Evolutionary conservation across 30 jellyfish, hydroid and myxozoan species (phyloP), one percentile per base, ranked within the genome.

Genomic region (Aurelia aurita): DNA sequence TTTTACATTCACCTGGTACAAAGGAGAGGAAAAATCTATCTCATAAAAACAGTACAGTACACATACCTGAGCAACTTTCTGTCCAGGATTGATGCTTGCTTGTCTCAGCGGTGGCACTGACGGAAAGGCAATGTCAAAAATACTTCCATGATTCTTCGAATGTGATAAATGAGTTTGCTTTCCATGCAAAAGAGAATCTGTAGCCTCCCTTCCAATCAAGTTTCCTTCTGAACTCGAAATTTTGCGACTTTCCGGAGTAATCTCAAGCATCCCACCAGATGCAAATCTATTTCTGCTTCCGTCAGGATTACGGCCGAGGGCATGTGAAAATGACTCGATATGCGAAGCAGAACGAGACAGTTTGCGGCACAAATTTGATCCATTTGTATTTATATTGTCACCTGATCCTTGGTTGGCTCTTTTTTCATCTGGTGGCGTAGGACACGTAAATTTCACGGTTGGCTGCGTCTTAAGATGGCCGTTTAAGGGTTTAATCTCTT

Each of bases 51-150:
- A 25, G 34, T 4, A 28, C 15, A 16, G 18, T 31, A 10, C 0
- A n/a, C 84, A 3, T 81, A 89, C 97, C 94, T 89, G 97, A 19
- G 92, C 97, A 43, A 89, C 97, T 80, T 89, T 89, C 31, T 89
- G 91, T 21, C 95, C 95, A 8, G 88, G 85, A 43, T 86, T 74
- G 62, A 86, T 86, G 79, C 82, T 86, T 1, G 83, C 53, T 64
- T 86, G 95, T 65, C 85, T 67, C 70, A 54, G 72, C 7, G 91
- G 85, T 53, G 91, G 91, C 72, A 81, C 85, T 1, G 91, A 46
- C 2, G 91, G 85, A 23, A 44, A 81, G 1, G 82, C 91, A 34
- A 58, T 66, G 12, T 81, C 91, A 35, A 66, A 81, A 6, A 81
- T 81, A 32, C 85, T 81, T 53, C 72, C 78, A 49, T 68, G 84